Percentiles rank a stretch among this genome's conserved stretches.
phyloP scores from a whole-genome alignment of 2,888 invertebrate species.

The Cheilosia impressa region DNA sequence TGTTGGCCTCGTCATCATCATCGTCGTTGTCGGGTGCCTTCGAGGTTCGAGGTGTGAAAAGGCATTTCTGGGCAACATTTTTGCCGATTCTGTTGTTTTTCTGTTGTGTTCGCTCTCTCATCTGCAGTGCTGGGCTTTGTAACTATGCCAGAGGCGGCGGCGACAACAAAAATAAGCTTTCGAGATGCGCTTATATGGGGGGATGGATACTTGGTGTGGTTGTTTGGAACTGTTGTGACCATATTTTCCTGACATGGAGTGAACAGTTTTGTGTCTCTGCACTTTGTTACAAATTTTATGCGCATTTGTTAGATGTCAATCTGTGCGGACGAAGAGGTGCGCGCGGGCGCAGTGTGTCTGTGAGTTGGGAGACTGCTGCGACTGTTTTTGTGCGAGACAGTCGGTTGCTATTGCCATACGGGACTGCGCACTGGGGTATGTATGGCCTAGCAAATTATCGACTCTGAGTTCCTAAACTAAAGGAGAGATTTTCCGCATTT shows the following conservation, averaged over 20 bases:
- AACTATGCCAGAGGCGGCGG: constrained; percentile 62
- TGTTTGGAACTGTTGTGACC: constrained; percentile 62
- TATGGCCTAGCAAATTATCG: constrained; percentile 66
- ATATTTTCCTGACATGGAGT: constrained; percentile 64
- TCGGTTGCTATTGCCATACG: constrained; percentile 47
- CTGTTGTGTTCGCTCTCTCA: constrained; percentile 9
- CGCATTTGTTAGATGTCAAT: constrained; percentile 75
- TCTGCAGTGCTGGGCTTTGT: constrained; percentile 34
- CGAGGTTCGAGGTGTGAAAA: constrained; percentile 75
- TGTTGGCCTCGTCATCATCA: constrained; percentile 30
- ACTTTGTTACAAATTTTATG: constrained; percentile 75
- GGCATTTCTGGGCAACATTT: constrained; percentile 73
- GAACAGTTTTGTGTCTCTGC: constrained; percentile 72
- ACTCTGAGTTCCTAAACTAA: constrained; percentile 68
- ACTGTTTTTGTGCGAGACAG: constrained; percentile 10
- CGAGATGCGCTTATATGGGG: constrained; percentile 70
- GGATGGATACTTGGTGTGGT: constrained; percentile 53
- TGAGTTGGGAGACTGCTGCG: neutral
- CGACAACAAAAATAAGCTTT: constrained; percentile 62
- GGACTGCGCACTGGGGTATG: constrained; percentile 14
- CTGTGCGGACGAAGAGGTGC: constrained; percentile 54
- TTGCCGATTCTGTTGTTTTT: constrained; percentile 33
- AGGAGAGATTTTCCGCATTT: constrained; percentile 71
- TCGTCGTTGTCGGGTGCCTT: constrained; percentile 32
- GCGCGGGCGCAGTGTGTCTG: neutral